Conservation (phyloP, 2,888 invertebrate species). For the Timema cristinae region DNA sequence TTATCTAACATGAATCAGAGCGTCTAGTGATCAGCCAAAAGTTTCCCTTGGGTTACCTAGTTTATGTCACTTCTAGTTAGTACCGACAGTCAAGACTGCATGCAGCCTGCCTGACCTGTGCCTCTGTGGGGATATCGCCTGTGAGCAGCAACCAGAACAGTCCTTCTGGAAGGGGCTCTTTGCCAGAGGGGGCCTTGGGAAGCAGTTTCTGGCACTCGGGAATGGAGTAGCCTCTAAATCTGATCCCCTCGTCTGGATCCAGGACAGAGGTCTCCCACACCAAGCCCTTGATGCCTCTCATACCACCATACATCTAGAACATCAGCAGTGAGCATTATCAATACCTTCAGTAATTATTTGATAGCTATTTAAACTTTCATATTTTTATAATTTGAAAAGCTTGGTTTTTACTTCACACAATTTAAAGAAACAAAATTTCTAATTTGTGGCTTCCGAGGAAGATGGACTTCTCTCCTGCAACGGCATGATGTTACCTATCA, state of each 20-base stretch:
- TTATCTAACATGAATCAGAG: too few relatives aligned
- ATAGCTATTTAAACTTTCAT: neutral
- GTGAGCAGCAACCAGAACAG: constrained; percentile 92
- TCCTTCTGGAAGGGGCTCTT: constrained; percentile 87
- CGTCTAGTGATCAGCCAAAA: too few relatives aligned
- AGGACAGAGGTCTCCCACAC: constrained; percentile 94
- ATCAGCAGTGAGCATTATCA: neutral
- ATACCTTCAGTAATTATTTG: neutral
- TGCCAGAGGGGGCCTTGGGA: constrained; percentile 75
- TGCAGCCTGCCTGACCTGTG: constrained; percentile 56
- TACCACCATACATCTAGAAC: constrained; percentile 67
- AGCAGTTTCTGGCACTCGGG: constrained; percentile 86
- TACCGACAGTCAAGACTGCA: too few relatives aligned
- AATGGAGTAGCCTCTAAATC: constrained; percentile 90
- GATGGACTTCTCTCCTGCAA: too few relatives aligned
- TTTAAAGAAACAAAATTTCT: too few relatives aligned
- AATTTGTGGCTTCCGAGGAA: too few relatives aligned
- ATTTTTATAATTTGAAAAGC: neutral
- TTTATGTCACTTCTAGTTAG: too few relatives aligned
- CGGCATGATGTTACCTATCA: too few relatives aligned
- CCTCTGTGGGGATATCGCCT: constrained; percentile 79
- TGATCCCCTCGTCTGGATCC: constrained; percentile 92
- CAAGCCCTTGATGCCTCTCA: constrained; percentile 92
- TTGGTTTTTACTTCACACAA: too few relatives aligned
- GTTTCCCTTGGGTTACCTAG: too few relatives aligned